These are phyloP conservation scores for Odobenus rosmarus DNA, from an alignment of 2,113 vertebrate genomes.

Conservation along the genomic window DNA sequence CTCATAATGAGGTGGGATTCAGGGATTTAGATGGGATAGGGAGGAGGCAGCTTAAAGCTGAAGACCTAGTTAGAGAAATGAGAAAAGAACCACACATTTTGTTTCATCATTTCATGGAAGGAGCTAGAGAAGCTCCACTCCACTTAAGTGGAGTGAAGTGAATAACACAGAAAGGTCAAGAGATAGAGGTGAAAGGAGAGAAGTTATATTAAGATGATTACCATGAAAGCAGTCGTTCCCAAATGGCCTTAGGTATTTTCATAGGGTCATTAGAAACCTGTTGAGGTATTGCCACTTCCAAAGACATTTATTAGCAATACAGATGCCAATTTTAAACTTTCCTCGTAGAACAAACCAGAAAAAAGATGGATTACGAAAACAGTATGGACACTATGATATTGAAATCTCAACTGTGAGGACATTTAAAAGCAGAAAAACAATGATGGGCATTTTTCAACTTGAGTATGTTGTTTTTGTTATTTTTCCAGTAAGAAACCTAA, in stretches of 20 bases:
- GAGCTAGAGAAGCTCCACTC: not conserved
- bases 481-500: not conserved
- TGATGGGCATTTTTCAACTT: not conserved
- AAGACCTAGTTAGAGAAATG: not conserved
- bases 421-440: constrained; percentile 31
- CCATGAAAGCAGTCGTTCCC: not conserved
- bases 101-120: not conserved
- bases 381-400: not conserved
- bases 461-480: not conserved
- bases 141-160: not conserved
- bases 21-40: not conserved
- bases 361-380: not conserved
- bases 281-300: not conserved
- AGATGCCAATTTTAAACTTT: constrained; percentile 47
- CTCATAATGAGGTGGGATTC: not conserved
- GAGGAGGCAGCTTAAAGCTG: not conserved
- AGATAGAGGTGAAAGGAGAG: not conserved
- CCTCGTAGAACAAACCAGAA: not conserved
- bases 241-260: not conserved
- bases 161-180: not conserved
- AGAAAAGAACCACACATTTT: not conserved
- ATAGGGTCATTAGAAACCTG: not conserved
- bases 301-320: not conserved
- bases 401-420: constrained; percentile 6
- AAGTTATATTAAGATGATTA: not conserved